Conservation (phyloP, 2,797 vertebrate genomes). For the Jordanella pulchra region DNA sequence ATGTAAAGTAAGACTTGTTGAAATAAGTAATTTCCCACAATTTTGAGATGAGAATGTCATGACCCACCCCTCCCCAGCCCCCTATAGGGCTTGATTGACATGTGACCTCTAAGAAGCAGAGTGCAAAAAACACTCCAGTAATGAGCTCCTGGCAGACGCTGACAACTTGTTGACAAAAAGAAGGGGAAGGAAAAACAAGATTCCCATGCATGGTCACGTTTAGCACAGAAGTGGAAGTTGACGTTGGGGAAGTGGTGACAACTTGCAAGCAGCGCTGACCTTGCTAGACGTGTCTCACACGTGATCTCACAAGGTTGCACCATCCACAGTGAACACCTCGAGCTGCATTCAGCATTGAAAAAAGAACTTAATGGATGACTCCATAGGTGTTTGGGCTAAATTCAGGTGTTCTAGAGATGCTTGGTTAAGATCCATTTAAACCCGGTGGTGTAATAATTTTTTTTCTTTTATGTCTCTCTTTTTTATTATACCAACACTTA, state of each 20-base stretch:
- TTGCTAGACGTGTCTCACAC: neutral
- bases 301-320: slow-evolving; percentile 19
- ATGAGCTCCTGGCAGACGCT: slow-evolving; percentile 45
- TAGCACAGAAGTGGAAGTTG: slow-evolving; percentile 21
- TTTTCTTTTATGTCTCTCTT: slow-evolving; percentile 34
- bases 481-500: slow-evolving; percentile 23
- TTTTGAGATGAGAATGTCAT: neutral
- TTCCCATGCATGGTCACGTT: slow-evolving; percentile 3
- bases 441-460: slow-evolving; percentile 60
- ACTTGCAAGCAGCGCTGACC: slow-evolving; percentile 27
- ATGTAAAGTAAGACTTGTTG: too few relatives aligned
- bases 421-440: slow-evolving; percentile 75
- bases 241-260: slow-evolving; percentile 23
- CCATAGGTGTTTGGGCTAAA: slow-evolving; percentile 67
- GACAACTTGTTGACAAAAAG: slow-evolving; percentile 55
- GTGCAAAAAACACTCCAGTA: slow-evolving; percentile 50
- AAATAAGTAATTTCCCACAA: neutral
- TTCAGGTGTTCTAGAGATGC: slow-evolving; percentile 69
- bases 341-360: slow-evolving; percentile 46
- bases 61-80: slow-evolving; percentile 13
- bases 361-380: slow-evolving; percentile 50
- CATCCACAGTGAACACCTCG: slow-evolving; percentile 41
- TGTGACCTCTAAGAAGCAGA: slow-evolving; percentile 50
- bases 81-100: slow-evolving; percentile 47
- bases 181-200: slow-evolving; percentile 19